These are phyloP conservation scores for Cataglyphis albicans DNA, from an alignment of 2,888 invertebrate genomes.

Conservation along the genomic window DNA sequence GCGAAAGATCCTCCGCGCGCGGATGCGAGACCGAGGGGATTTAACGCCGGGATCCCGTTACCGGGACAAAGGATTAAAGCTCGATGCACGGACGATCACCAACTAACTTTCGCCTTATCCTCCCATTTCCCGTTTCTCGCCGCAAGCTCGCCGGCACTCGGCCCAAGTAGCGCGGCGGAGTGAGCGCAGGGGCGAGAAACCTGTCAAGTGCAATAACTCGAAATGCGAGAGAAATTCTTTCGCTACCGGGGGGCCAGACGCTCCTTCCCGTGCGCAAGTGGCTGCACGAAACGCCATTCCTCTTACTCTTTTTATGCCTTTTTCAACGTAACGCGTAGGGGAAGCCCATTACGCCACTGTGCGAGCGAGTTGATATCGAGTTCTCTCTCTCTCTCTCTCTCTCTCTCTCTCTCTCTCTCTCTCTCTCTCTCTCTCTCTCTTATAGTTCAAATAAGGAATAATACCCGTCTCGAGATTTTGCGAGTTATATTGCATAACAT, in stretches of 20 bases:
- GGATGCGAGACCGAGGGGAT: conserved; percentile 54
- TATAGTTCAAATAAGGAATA: conserved; percentile 45
- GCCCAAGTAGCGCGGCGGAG: conserved; percentile 39
- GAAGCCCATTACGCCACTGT: conserved; percentile 45
- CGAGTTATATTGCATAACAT: conserved; percentile 10
- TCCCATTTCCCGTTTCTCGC: conserved; percentile 57
- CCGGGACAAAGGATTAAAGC: conserved; percentile 58
- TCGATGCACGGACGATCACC: conserved; percentile 59
- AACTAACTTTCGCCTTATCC: conserved; percentile 61
- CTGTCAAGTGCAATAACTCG: conserved; percentile 57
- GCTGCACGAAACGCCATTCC: conserved; percentile 47
- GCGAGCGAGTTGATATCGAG: conserved; percentile 44
- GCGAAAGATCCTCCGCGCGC: conserved; percentile 53
- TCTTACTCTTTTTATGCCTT: conserved; percentile 23
- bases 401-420: no score
- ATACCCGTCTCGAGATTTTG: conserved; percentile 45
- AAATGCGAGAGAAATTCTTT: conserved; percentile 58
- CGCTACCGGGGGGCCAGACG: neutral
- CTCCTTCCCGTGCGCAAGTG: conserved; percentile 36
- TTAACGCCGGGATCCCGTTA: conserved; percentile 53
- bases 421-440: no score
- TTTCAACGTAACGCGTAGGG: conserved; percentile 45
- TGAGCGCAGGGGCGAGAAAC: conserved; percentile 48
- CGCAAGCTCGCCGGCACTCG: conserved; percentile 49
- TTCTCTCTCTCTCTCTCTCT: no score